These are phyloP conservation scores for Pseudococcus longispinus DNA, from an alignment of 2,888 invertebrate genomes.

Conservation along the genomic window DNA sequence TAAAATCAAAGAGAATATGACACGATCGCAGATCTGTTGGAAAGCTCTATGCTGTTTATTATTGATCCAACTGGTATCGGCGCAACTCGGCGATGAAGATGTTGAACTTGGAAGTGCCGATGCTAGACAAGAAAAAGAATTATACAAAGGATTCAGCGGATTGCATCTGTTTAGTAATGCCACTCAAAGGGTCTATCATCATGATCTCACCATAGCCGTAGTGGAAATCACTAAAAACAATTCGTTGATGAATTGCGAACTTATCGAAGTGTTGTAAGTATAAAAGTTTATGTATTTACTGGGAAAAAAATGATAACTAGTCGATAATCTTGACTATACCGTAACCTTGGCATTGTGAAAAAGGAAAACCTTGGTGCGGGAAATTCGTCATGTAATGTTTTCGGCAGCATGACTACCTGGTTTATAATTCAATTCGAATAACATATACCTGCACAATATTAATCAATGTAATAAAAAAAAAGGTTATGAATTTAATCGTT, in stretches of 20 bases:
- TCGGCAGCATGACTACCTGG: background rate
- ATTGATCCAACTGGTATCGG: background rate
- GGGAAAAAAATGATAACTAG: background rate
- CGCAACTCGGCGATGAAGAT: background rate
- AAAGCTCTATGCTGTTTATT: background rate
- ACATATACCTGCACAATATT: background rate
- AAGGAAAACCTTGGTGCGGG: background rate
- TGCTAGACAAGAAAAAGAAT: slow-evolving; percentile 58
- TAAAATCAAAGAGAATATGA: background rate
- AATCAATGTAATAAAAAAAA: background rate
- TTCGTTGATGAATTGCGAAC: slow-evolving; percentile 63
- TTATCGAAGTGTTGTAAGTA: slow-evolving; percentile 88
- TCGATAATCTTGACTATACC: too few species aligned
- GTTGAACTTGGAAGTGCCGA: background rate
- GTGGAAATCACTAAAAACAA: slow-evolving; percentile 78
- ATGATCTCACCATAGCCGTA: slow-evolving; percentile 84
- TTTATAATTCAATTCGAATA: background rate
- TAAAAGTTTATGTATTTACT: background rate
- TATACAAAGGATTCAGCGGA: slow-evolving; percentile 71
- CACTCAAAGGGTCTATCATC: slow-evolving; percentile 70
- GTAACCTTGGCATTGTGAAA: background rate
- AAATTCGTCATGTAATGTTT: background rate
- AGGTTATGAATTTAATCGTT: background rate
- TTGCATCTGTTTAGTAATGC: slow-evolving; percentile 72
- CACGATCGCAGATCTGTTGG: background rate